Evolutionary conservation across 2,797 vertebrate genomes (phyloP), one percentile per base, ranked within the genome.

Genomic region (Rhinogobio ventralis): DNA sequence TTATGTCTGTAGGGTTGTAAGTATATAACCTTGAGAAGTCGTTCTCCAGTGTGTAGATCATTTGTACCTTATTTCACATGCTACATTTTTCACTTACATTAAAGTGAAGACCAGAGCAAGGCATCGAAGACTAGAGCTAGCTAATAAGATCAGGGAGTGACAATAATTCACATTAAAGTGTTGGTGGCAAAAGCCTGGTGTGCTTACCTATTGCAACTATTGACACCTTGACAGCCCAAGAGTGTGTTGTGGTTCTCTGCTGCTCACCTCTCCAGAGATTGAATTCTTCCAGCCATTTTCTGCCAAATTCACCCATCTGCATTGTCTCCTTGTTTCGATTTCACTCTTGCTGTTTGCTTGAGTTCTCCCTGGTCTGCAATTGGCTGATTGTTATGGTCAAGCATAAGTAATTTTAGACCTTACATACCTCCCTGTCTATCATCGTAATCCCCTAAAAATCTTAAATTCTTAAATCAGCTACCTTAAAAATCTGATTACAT

Each of bases 111-210:
- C 83, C 87, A 88, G 62, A 67, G 45, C 88, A 89, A 92, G 92
- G 86, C 89, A 87, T 79, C 86, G 86, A 67, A 55, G 86, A 84
- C 85, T 67, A 53, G 46, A 84, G 81, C 85, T 87, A 74, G 88
- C 87, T 91, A 89, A 92, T 91, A 90, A 88, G 85, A 88, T 72
- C 79, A 64, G 75, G 87, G 85, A 91, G 89, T 88, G 89, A 90
- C 86, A 90, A 87, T 91, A 91, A 89, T 91, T 90, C 83, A 89
- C 89, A 88, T 87, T 72, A 78, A 86, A 87, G 82, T 74, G 51
- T 39, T 77, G 74, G 64, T 80, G 20, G 79, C 84, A 78, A 30
- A 57, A 51, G 78, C 45, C 73, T 78, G 72, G 55, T 78, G 80
- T 76, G 80, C 78, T 88, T 85, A 84, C 68, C 74, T 49, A 87